A percentile compares a stretch with the other conserved stretches of the same genome.
These are phyloP conservation scores for Halisarca cf. caerulea DNA, from an alignment of 37 sponge, comb jelly and placozoan species.

Conservation along the genomic window DNA sequence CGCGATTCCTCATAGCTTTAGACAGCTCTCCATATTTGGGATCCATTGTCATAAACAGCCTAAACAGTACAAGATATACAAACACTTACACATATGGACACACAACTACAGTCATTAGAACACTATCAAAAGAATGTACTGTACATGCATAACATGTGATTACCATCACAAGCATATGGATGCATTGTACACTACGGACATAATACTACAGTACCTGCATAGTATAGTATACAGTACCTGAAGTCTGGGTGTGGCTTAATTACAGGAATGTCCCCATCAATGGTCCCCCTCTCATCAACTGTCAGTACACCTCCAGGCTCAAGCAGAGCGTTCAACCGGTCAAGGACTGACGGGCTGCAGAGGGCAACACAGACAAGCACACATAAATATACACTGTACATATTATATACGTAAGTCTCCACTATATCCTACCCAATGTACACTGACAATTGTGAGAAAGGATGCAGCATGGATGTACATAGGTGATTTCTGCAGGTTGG, in stretches of 20 bases:
- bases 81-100: no score
- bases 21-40: slow-evolving; percentile 92
- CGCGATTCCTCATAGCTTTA: slow-evolving; percentile 95
- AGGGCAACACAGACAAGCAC: background rate
- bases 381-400: no score
- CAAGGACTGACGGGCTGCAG: slow-evolving; percentile 90
- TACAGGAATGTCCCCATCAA: slow-evolving; percentile 51
- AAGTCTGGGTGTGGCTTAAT: slow-evolving; percentile 89
- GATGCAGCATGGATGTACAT: no score
- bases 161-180: no score
- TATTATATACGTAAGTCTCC: no score
- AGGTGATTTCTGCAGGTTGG: background rate
- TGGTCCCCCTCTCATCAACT: slow-evolving; percentile 87
- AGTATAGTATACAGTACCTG: slow-evolving; percentile 52
- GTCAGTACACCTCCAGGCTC: slow-evolving; percentile 84
- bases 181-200: no score
- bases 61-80: slow-evolving; percentile 7
- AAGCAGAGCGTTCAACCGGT: slow-evolving; percentile 90
- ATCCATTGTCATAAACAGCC: slow-evolving; percentile 93
- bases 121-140: no score
- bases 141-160: no score
- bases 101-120: no score
- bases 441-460: no score
- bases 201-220: background rate
- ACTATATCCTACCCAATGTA: no score